These are phyloP conservation scores for Himalopsyche anomala DNA, from an alignment of 2,888 invertebrate species.

Conservation along the genomic window DNA sequence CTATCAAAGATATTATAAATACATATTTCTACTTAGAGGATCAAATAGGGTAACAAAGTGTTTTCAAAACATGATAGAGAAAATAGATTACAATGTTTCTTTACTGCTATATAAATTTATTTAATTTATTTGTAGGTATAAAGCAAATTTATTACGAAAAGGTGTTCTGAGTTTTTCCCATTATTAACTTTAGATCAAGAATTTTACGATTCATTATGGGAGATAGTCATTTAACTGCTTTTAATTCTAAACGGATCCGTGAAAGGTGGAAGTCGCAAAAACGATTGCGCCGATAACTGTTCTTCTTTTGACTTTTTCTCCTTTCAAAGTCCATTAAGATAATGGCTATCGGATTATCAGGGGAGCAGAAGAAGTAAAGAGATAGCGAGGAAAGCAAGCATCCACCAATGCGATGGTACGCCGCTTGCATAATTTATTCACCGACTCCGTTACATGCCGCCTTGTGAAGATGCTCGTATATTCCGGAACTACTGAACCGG, in stretches of 20 bases:
- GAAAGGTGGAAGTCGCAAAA: conserved; percentile 48
- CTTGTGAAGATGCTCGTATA: conserved; percentile 47
- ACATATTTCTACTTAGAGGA: too few relatives aligned
- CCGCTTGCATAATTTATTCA: conserved; percentile 63
- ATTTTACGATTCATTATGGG: not conserved
- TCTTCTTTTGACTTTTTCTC: conserved; percentile 58
- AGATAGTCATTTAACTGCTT: conserved; percentile 23
- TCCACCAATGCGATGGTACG: conserved; percentile 10
- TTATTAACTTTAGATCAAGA: conserved; percentile 19
- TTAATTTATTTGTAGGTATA: too few relatives aligned
- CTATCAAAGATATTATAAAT: too few relatives aligned
- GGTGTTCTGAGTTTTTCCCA: not conserved
- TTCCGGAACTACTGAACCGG: conserved; percentile 57
- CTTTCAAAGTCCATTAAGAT: conserved; percentile 65
- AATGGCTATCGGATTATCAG: conserved; percentile 65
- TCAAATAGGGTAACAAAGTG: too few relatives aligned
- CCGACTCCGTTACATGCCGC: conserved; percentile 55
- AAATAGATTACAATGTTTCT: too few relatives aligned
- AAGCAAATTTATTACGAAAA: too few relatives aligned
- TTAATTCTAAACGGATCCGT: conserved; percentile 9
- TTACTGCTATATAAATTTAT: too few relatives aligned
- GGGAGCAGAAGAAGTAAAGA: conserved; percentile 45
- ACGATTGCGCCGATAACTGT: conserved; percentile 57
- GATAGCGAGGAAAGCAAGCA: conserved; percentile 49
- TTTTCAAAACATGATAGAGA: too few relatives aligned